phyloP scores from a whole-genome alignment of 1,140 invertebrate genomes.

The Conus betulinus region DNA sequence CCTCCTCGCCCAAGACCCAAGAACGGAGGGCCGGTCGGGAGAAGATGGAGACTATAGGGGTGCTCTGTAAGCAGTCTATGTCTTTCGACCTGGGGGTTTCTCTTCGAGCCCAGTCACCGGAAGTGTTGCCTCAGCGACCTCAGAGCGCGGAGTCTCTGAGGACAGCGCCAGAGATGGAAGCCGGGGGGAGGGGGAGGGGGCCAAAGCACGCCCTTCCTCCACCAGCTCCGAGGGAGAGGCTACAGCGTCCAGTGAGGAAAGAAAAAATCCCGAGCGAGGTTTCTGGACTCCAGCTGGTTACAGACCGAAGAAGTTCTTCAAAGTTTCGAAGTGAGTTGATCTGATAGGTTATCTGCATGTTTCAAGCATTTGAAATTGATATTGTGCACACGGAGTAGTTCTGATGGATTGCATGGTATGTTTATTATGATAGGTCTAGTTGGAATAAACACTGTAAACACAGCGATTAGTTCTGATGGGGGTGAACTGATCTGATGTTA shows the following conservation, averaged over 20 bases:
- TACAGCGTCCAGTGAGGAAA: slow-evolving; percentile 53
- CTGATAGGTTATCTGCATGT: background rate
- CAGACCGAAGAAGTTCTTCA: slow-evolving; percentile 71
- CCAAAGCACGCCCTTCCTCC: slow-evolving; percentile 48
- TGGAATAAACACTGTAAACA: too few species aligned
- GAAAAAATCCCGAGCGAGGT: slow-evolving; percentile 61
- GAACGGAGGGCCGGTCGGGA: slow-evolving; percentile 51
- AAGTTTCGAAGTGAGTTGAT: slow-evolving; percentile 73
- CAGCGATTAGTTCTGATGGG: too few species aligned
- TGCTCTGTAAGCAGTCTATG: slow-evolving; percentile 70
- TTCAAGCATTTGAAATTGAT: background rate
- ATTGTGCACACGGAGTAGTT: too few species aligned
- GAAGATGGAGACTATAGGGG: slow-evolving; percentile 69
- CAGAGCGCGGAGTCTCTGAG: slow-evolving; percentile 7
- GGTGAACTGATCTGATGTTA: too few species aligned
- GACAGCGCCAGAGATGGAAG: slow-evolving; percentile 26
- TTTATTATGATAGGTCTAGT: too few species aligned
- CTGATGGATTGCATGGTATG: too few species aligned
- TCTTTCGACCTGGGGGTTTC: slow-evolving; percentile 70
- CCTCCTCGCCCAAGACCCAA: slow-evolving; percentile 41
- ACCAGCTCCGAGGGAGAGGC: slow-evolving; percentile 61
- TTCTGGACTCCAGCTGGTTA: slow-evolving; percentile 67
- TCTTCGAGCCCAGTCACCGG: slow-evolving; percentile 45
- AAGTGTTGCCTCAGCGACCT: slow-evolving; percentile 18
- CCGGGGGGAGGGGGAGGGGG: slow-evolving; percentile 36